Evolutionary conservation across 2,113 vertebrate species (phyloP).

Genomic region (Drymodes brunneopygia): DNA sequence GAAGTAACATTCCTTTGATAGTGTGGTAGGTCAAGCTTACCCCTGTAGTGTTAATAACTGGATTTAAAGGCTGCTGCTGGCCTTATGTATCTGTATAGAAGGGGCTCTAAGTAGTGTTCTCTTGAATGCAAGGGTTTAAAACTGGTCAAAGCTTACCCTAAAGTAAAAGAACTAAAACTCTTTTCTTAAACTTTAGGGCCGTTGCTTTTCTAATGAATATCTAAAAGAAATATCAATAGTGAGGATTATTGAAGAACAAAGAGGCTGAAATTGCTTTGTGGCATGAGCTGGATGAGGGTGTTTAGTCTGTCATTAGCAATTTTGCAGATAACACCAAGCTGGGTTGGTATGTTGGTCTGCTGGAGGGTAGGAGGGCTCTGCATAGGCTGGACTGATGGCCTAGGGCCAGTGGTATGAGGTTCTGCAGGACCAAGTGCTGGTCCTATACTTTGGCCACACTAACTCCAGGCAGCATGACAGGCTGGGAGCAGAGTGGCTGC

Average conservation of each 20-base stretch:
- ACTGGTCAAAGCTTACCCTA: neutral
- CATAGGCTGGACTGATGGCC: neutral
- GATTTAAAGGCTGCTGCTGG: neutral
- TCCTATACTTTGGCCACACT: neutral
- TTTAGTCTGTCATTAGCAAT: neutral
- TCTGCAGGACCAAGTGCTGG: neutral
- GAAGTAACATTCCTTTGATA: too few species aligned
- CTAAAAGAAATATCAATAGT: neutral
- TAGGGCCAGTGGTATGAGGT: neutral
- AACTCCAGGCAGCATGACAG: neutral
- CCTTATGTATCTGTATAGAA: accelerated
- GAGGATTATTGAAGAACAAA: neutral
- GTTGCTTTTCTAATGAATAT: neutral
- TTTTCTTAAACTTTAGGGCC: neutral
- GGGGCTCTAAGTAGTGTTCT: neutral
- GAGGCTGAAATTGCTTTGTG: neutral
- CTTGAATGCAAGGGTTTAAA: neutral
- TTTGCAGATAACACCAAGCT: neutral
- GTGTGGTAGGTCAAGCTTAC: neutral
- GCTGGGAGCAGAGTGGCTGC: neutral
- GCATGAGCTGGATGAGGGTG: neutral
- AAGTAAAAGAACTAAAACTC: neutral
- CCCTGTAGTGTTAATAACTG: too few species aligned
- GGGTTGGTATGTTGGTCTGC: neutral
- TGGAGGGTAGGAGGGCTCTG: neutral